These are phyloP conservation scores for Empidonax alnorum DNA, from an alignment of 2,113 vertebrate genomes.

Conservation along the genomic window DNA sequence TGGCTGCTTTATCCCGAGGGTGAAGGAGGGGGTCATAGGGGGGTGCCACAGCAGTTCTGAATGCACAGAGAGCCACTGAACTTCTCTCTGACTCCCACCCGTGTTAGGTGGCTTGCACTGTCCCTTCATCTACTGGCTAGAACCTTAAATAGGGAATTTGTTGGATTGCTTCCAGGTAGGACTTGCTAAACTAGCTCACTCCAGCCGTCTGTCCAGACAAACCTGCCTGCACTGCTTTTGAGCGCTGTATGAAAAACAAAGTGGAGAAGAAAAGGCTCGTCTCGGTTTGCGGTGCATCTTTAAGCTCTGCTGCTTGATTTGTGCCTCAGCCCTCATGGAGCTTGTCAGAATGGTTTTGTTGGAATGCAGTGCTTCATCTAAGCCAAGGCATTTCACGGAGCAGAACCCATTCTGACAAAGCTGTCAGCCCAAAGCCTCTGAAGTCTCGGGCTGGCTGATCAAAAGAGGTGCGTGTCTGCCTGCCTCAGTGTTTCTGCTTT, in stretches of 20 bases:
- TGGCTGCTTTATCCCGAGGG: background rate
- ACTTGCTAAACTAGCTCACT: background rate
- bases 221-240: background rate
- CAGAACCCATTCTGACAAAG: conserved; percentile 50
- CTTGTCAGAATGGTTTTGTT: conserved; percentile 40
- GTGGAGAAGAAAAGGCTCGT: background rate
- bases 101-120: background rate
- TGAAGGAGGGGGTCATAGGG: background rate
- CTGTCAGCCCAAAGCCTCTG: conserved; percentile 49
- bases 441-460: conserved; percentile 47
- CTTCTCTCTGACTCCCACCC: background rate
- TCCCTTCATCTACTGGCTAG: background rate
- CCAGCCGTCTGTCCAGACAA: background rate
- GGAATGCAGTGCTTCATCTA: conserved; percentile 30
- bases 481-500: conserved; percentile 13
- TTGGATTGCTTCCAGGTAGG: background rate
- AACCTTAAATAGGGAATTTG: background rate
- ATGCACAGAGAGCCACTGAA: background rate
- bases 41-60: background rate
- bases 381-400: conserved; percentile 8
- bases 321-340: background rate
- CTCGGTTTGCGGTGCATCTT: background rate
- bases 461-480: conserved; percentile 30
- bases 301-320: conserved; percentile 36
- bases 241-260: background rate